Percentiles rank a stretch among this genome's conserved stretches.
These are phyloP conservation scores for Agonum fuliginosum DNA, from an alignment of 2,888 invertebrate species.

Conservation along the genomic window DNA sequence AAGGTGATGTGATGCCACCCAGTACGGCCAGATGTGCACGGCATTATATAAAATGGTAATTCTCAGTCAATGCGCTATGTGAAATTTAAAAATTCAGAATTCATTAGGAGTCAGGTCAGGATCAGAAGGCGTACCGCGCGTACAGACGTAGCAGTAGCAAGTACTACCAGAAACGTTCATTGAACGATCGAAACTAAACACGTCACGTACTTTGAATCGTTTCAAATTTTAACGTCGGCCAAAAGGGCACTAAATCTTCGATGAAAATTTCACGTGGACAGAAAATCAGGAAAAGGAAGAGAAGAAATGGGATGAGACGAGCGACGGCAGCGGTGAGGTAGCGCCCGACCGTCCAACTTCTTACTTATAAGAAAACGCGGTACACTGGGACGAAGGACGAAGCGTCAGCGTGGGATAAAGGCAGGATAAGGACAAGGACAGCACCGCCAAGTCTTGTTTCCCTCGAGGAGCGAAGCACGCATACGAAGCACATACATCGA, in stretches of 20 bases:
- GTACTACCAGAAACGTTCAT: not conserved
- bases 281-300: constrained; percentile 14
- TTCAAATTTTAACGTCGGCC: constrained; percentile 28
- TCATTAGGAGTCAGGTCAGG: constrained; percentile 5
- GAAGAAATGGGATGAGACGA: not conserved
- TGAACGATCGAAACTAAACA: constrained; percentile 7
- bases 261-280: constrained; percentile 20
- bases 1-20: not conserved
- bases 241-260: constrained; percentile 43
- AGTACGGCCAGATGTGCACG: not conserved
- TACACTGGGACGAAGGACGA: not conserved
- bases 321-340: not conserved
- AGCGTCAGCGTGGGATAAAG: not conserved
- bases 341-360: not conserved
- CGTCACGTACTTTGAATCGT: constrained; percentile 22
- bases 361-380: constrained; percentile 13
- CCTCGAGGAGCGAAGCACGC: constrained; percentile 25
- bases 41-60: no score
- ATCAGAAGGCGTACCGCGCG: not conserved
- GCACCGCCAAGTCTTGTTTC: constrained; percentile 18
- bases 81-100: not conserved
- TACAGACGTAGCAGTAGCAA: not conserved
- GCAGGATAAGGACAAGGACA: not conserved
- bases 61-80: not conserved
- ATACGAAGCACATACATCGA: constrained; percentile 43